These are phyloP conservation scores for Astyanax mexicanus DNA, from an alignment of 2,797 vertebrate genomes.

Conservation along the genomic window DNA sequence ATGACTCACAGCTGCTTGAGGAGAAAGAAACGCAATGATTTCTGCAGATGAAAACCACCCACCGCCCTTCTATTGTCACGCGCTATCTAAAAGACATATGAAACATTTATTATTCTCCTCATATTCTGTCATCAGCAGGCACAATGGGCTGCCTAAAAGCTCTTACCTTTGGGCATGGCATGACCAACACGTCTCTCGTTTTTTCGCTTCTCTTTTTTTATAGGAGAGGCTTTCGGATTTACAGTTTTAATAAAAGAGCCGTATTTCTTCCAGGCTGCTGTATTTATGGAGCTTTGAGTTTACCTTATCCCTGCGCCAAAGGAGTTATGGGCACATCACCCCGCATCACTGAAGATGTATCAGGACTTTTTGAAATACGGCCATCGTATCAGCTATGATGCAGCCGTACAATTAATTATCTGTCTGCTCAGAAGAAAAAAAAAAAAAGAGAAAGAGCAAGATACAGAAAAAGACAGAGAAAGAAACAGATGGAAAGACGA, in stretches of 20 bases:
- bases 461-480: constrained; percentile 17
- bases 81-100: constrained; percentile 77
- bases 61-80: not conserved
- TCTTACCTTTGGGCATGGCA: constrained; percentile 27
- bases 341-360: constrained; percentile 69
- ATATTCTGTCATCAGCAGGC: constrained; percentile 42
- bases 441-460: constrained; percentile 30
- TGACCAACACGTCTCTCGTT: constrained; percentile 21
- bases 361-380: constrained; percentile 67
- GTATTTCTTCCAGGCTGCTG: constrained; percentile 64
- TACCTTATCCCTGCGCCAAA: constrained; percentile 63
- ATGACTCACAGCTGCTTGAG: constrained; percentile 5
- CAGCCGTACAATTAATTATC: constrained; percentile 61
- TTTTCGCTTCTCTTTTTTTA: constrained; percentile 28
- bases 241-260: constrained; percentile 75
- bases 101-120: constrained; percentile 59
- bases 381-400: constrained; percentile 30
- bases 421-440: constrained; percentile 21
- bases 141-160: constrained; percentile 65
- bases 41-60: not conserved
- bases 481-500: not conserved
- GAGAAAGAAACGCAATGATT: constrained; percentile 5
- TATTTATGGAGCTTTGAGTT: constrained; percentile 73
- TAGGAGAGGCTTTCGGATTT: constrained; percentile 64
- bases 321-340: constrained; percentile 73